phyloP scores from a whole-genome alignment of 2,888 invertebrate genomes.

The Nephrotoma flavescens region DNA sequence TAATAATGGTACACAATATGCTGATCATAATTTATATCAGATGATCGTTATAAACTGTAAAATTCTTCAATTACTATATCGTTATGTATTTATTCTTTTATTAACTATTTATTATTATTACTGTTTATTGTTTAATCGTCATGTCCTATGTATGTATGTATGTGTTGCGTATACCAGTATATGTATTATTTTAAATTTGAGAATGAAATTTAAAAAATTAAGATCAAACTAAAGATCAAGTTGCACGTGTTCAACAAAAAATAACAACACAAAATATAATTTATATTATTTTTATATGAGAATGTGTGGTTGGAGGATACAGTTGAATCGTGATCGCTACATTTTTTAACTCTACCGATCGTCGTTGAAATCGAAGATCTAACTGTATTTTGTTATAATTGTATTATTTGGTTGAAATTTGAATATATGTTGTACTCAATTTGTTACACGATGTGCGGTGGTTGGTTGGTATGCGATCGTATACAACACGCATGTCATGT shows the following conservation, averaged over 20 bases:
- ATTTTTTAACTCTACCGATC: not conserved
- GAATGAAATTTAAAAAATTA: not conserved
- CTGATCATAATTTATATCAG: not conserved
- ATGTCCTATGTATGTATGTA: not conserved
- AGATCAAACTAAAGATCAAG: not conserved
- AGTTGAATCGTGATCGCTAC: not conserved
- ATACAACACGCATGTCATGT: not conserved
- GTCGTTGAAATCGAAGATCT: not conserved
- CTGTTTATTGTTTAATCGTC: not conserved
- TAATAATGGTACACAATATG: not conserved
- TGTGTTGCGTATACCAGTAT: not conserved
- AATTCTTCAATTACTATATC: not conserved
- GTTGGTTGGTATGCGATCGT: not conserved
- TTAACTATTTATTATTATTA: not conserved
- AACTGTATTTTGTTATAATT: not conserved
- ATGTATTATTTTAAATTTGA: not conserved
- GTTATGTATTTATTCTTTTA: not conserved
- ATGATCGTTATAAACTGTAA: not conserved
- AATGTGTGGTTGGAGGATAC: not conserved
- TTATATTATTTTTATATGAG: not conserved
- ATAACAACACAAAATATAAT: not conserved
- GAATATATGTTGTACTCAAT: not conserved
- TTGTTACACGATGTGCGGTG: not conserved
- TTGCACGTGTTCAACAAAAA: not conserved
- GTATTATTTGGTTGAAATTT: not conserved